Conservation (phyloP, 2,113 vertebrate species). For the Diphyllodes magnificus region DNA sequence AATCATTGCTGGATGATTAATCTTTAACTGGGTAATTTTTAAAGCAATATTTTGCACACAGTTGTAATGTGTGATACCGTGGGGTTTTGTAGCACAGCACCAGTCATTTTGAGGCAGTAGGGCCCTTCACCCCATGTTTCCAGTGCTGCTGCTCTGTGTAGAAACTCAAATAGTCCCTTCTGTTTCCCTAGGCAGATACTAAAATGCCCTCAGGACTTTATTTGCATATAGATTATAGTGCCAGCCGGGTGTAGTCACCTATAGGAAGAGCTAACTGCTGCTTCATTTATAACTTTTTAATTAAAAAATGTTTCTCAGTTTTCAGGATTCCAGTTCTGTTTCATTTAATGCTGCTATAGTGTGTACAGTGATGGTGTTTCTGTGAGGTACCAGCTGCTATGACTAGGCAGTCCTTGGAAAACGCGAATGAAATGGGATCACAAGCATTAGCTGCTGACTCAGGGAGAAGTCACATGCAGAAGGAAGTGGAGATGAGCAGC, state of each 20-base stretch:
- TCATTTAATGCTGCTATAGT: not conserved
- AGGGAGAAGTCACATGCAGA: not conserved
- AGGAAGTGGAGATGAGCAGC: not conserved
- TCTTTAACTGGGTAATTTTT: constrained; percentile 55
- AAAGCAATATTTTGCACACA: constrained; percentile 21
- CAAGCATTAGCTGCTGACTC: constrained; percentile 31
- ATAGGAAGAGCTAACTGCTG: constrained; percentile 6
- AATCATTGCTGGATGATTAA: constrained; percentile 47
- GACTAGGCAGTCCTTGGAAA: not conserved
- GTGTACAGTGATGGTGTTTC: not conserved
- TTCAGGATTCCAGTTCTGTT: not conserved
- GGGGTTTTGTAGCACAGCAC: not conserved
- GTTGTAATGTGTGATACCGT: not conserved
- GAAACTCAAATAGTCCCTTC: not conserved
- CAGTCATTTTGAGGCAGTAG: not conserved
- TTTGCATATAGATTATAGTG: constrained; percentile 55
- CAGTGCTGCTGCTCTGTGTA: not conserved
- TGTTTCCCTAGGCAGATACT: not conserved
- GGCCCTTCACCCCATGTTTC: not conserved
- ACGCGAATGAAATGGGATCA: not conserved
- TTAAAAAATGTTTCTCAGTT: not conserved
- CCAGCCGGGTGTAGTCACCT: not conserved
- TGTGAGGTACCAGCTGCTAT: not conserved
- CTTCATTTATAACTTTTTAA: constrained; percentile 42
- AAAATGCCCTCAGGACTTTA: constrained; percentile 35